Base-by-base conservation (phyloP, 2,888 invertebrate species). In the Clanis bilineata region DNA sequence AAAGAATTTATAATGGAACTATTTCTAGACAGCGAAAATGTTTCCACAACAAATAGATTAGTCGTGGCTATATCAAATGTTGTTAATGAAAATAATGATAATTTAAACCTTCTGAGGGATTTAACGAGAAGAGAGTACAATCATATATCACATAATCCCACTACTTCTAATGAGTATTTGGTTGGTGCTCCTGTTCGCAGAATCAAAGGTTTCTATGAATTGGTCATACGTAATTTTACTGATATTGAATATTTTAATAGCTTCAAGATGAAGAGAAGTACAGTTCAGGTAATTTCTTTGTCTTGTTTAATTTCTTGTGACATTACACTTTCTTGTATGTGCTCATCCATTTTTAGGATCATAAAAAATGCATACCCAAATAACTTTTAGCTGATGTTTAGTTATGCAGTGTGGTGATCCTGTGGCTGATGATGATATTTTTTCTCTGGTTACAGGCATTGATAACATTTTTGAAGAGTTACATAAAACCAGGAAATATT, bases 1-100 rank as follows among this genome's bases (percentile, higher is more conserved):
- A 86, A 80, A 66, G 82, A 91, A 66, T 88, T 91, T 73, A 58
- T 89, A 4, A 83, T 84, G 72, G 80, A 83, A 22, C 69, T 90
- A 64, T 91, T 92, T 70, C 69, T 91, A 61, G 91, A 92, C 41
- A 80, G 64, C 63, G 90, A 88, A 58, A 80, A 80, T 72, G 76
- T 82, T 56, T 75, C 83, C 41, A 80, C 82, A 36, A 71, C 86
- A 18, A 90, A 89, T 65, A 83, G 83, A 70, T 60, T 87, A 45
- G 76, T 84, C 1, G 80, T 89, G 21, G 85, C 89, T n/a, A 74
- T 82, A 23, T 83, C 90, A 4, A 81, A 88, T 73, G 77, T 88
- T 55, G 69, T 90, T 3, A 74, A 78, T 56, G 90, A 91, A 71
- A 87, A 89, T 66, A 76, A 72, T 65, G 85, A 89, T 59, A 88